Conservation (phyloP, 2,797 vertebrate genomes). For the Ctenopoma multispine region DNA sequence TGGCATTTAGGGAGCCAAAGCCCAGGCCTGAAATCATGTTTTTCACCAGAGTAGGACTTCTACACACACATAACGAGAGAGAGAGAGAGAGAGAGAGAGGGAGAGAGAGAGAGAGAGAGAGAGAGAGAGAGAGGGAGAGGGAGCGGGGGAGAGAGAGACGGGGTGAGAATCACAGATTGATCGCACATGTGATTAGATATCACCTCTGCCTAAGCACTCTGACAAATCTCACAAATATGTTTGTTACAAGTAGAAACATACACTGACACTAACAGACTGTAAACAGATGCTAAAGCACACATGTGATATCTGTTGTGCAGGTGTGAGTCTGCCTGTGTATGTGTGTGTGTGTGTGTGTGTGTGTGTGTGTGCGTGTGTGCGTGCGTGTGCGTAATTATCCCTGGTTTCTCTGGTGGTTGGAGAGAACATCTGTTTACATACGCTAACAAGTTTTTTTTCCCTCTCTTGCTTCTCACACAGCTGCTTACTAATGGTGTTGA, state of each 20-base stretch:
- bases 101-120: constrained; percentile 12
- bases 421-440: constrained; percentile 82
- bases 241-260: constrained; percentile 63
- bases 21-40: constrained; percentile 99
- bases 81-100: constrained; percentile 4
- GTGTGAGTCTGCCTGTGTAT: constrained; percentile 44
- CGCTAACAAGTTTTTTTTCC: constrained; percentile 75
- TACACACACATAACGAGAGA: constrained; percentile 61
- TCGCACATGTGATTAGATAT: constrained; percentile 60
- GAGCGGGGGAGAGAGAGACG: constrained; percentile 1
- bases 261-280: constrained; percentile 49
- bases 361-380: constrained; percentile 5
- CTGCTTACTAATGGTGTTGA: constrained; percentile 79
- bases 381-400: constrained; percentile 67
- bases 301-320: constrained; percentile 72
- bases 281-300: constrained; percentile 75
- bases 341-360: constrained; percentile 12
- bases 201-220: constrained; percentile 51
- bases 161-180: constrained; percentile 56
- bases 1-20: constrained; percentile 97
- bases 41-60: constrained; percentile 99
- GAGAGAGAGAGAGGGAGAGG: not conserved
- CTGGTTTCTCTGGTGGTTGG: constrained; percentile 66
- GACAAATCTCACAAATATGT: constrained; percentile 64
- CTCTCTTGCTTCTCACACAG: constrained; percentile 75